phyloP scores from a whole-genome alignment of 2,888 invertebrate genomes.

The Chorisops tibialis region DNA sequence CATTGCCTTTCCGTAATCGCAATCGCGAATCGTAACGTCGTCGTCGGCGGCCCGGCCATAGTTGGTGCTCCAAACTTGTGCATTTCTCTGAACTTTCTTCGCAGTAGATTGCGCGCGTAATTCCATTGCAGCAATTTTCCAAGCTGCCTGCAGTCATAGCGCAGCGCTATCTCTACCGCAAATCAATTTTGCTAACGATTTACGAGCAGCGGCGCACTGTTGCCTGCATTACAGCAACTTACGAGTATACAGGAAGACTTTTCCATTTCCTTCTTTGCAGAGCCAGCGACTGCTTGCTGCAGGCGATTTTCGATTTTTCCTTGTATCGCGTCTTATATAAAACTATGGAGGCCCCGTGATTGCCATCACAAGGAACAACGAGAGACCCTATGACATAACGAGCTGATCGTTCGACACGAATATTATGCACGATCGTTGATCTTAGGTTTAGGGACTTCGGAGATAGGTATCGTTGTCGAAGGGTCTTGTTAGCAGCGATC shows the following conservation, averaged over 20 bases:
- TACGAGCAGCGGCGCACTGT: not conserved
- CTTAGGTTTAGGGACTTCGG: not conserved
- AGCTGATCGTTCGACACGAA: not conserved
- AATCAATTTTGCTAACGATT: not conserved
- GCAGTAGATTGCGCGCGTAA: not conserved
- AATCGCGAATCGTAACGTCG: no score
- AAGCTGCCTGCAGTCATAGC: no score
- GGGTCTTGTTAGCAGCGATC: not conserved
- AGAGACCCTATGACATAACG: constrained; percentile 9
- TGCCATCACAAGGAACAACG: no score
- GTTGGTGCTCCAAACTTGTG: constrained; percentile 7
- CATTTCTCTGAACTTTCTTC: constrained; percentile 22
- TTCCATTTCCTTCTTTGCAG: constrained; percentile 14
- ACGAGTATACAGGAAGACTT: constrained; percentile 22
- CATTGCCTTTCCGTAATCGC: no score
- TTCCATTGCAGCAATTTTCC: not conserved
- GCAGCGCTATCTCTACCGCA: not conserved
- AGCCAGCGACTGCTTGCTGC: not conserved
- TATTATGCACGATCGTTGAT: not conserved
- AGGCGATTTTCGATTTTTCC: not conserved
- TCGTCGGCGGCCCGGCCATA: not conserved
- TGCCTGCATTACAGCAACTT: not conserved
- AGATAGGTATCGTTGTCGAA: not conserved
- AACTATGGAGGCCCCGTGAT: no score
- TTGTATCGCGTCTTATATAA: not conserved